A percentile compares a stretch with the other conserved stretches of the same genome.
Evolutionary conservation across 1,140 invertebrate genomes (phyloP).

Genomic region (Drosophila tani): DNA sequence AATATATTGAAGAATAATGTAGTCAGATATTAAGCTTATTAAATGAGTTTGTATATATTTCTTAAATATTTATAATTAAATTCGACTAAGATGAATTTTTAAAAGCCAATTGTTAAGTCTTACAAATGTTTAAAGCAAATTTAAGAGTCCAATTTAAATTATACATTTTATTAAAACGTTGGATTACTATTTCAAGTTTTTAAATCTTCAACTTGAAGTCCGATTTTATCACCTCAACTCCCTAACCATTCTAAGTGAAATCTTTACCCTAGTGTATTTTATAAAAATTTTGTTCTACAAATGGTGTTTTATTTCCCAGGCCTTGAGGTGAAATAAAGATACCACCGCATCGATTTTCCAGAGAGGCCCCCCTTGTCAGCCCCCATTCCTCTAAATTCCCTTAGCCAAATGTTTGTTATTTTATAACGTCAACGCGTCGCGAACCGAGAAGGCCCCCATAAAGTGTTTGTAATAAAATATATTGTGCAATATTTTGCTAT

Average conservation of each 20-base stretch:
- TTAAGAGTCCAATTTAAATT: too few species aligned
- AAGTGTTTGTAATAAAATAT: slow-evolving; percentile 68
- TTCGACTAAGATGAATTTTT: too few species aligned
- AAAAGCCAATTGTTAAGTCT: too few species aligned
- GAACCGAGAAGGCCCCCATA: slow-evolving; percentile 34
- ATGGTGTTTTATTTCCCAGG: not conserved
- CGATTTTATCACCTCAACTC: not conserved
- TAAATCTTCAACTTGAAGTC: not conserved
- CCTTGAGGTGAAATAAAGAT: slow-evolving; percentile 19
- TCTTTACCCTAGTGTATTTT: not conserved
- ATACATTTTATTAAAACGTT: too few species aligned
- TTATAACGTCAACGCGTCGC: slow-evolving; percentile 39
- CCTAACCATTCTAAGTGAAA: not conserved
- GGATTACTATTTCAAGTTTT: not conserved
- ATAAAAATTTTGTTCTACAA: not conserved
- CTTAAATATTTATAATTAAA: too few species aligned
- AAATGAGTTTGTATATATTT: too few species aligned
- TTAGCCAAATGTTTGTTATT: slow-evolving; percentile 40
- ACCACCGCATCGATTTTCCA: slow-evolving; percentile 29
- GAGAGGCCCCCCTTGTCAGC: not conserved
- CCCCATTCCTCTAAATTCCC: not conserved
- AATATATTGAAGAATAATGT: too few species aligned
- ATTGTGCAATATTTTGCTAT: slow-evolving; percentile 53
- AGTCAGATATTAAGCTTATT: too few species aligned
- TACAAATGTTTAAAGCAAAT: too few species aligned